Percentiles rank a stretch among this genome's conserved stretches.
phyloP scores from a whole-genome alignment of 2,888 invertebrate genomes.

The Hofmannophila pseudospretella region DNA sequence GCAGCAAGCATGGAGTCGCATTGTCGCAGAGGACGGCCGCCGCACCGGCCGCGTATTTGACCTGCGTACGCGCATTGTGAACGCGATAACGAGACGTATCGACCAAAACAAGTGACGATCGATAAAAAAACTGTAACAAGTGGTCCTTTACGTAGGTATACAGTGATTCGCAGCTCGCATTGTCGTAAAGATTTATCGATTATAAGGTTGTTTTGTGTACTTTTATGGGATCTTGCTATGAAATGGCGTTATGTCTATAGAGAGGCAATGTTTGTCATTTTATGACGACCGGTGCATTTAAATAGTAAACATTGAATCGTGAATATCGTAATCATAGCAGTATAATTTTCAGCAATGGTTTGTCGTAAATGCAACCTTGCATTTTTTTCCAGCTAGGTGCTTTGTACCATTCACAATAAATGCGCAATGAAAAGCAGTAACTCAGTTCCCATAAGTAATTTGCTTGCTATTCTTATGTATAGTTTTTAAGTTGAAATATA shows the following conservation, averaged over 20 bases:
- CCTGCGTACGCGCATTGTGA: conserved; percentile 50
- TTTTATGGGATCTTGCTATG: background rate
- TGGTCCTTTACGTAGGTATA: conserved; percentile 3
- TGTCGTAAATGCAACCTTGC: too few species aligned
- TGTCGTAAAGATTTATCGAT: conserved; percentile 13
- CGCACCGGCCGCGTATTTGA: conserved; percentile 62
- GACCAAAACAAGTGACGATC: conserved; percentile 19
- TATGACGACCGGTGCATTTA: too few species aligned
- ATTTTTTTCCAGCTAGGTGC: too few species aligned
- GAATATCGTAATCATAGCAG: too few species aligned
- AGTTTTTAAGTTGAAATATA: too few species aligned
- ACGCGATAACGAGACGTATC: conserved; percentile 14
- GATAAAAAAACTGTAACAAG: conserved; percentile 11
- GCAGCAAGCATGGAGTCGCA: conserved; percentile 49
- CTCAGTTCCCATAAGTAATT: background rate
- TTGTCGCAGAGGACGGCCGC: conserved; percentile 66
- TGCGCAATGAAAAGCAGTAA: background rate
- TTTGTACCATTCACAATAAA: too few species aligned
- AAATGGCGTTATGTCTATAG: background rate
- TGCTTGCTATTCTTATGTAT: background rate
- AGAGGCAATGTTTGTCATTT: background rate
- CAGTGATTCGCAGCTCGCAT: background rate
- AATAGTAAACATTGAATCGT: too few species aligned
- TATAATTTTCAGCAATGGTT: too few species aligned
- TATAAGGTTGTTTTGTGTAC: conserved; percentile 2